Base-by-base conservation (phyloP, 2,113 vertebrate genomes). In the Leptocoma aspasia region DNA sequence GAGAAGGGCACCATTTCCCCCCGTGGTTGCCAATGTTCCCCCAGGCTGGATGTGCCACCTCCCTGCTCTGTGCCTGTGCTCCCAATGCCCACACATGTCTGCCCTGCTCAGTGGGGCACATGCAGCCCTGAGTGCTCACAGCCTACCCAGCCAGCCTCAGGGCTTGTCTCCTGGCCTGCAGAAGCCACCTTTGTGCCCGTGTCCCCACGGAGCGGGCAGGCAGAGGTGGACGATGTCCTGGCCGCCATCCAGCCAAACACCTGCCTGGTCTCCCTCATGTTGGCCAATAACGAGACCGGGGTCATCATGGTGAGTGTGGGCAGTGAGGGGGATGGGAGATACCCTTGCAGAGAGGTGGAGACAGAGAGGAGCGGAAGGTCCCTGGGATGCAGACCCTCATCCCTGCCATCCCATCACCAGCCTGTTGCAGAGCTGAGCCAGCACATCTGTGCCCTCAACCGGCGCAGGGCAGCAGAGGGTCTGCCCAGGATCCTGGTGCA, bases 251-350 rank as follows among this genome's bases (percentile, higher is more conserved):
- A 98, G 66, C 98, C 99, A 0, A 97, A 98, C 97, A 99, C 99
- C 1, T 99, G 99, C 96, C 98, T 99, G 7, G 97, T 99, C 93
- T 99, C 99, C 30, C 20, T 99, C 89, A 99, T 99, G 99, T 73
- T 99, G 97, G 99, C 99, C 88, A 99, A 99, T 94, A 99, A 99
- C 0, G 99, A 99, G 98, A 99, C 99, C 0, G 99, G 99, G 2
- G 92, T 99, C 60, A 63, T 99, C 90, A 99, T 99, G 99, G 99
- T 99, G 95, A 98, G 97, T 44, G 35, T 9, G 28, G 33, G 14
- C 27, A 28, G 16, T 5, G 21, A 44, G 33, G 3, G 71, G n/a
- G 11, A 33, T 0, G 2, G 39, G 33, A 73, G 70, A 39, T 20
- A 14, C 39, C 31, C 9, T 63, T 0, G 0, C 20, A 10, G 2